Conservation (phyloP, 2,888 invertebrate species). For the Polyommatus iphigenia region DNA sequence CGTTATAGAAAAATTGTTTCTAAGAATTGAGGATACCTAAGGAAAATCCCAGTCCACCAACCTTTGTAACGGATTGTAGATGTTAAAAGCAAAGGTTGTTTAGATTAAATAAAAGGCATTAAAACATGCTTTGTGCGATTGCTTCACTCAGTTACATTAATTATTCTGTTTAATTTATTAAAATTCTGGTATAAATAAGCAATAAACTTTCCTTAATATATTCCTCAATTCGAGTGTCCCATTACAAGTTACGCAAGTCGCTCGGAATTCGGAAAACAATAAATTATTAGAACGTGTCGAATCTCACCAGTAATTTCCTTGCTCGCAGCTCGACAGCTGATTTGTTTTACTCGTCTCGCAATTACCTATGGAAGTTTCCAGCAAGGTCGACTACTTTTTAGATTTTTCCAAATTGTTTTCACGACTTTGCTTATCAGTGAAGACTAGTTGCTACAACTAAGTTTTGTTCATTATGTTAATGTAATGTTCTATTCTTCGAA, state of each 20-base stretch:
- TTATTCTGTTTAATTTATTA: neutral
- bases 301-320: neutral
- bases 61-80: neutral
- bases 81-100: neutral
- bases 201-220: neutral
- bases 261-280: constrained; percentile 3
- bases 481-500: neutral
- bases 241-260: neutral
- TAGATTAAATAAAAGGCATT: neutral
- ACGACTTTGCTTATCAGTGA: neutral
- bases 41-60: neutral
- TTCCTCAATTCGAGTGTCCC: neutral
- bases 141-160: neutral
- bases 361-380: constrained; percentile 19
- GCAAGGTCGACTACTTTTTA: constrained; percentile 10
- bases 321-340: neutral
- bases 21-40: neutral
- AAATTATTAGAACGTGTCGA: constrained; percentile 12
- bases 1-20: neutral
- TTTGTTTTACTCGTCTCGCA: neutral
- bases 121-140: neutral
- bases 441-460: neutral
- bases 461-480: neutral
- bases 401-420: neutral
- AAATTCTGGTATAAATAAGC: neutral